phyloP scores from a whole-genome alignment of 2,113 vertebrate genomes.

The Paracanthobrama guichenoti region DNA sequence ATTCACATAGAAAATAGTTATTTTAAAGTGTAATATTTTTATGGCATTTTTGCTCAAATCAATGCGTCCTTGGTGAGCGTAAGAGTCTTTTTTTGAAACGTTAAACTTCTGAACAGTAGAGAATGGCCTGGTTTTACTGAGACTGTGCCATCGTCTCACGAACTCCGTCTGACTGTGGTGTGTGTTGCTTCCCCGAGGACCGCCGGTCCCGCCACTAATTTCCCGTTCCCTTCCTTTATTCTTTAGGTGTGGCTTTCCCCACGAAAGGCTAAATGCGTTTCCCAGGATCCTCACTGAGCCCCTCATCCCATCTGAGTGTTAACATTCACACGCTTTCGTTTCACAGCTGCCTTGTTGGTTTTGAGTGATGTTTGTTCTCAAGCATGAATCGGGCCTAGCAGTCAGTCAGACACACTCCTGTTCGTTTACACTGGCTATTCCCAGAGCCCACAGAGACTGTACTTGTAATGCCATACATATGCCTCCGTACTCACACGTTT shows the following conservation, averaged over 20 bases:
- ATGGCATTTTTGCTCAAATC: background rate
- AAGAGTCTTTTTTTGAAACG: background rate
- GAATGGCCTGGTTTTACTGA: background rate
- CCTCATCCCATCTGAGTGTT: conserved; percentile 88
- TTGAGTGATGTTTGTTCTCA: conserved; percentile 48
- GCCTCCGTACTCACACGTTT: background rate
- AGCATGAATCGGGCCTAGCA: conserved; percentile 82
- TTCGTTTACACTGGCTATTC: conserved; percentile 57
- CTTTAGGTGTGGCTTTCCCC: conserved; percentile 93
- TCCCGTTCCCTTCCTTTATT: conserved; percentile 89
- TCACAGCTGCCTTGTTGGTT: conserved; percentile 80
- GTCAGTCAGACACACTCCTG: conserved; percentile 75
- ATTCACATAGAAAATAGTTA: too few species aligned
- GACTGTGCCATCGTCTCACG: background rate
- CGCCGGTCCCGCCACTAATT: conserved; percentile 79
- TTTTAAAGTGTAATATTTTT: background rate
- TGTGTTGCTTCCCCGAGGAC: conserved; percentile 50
- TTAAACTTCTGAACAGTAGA: background rate
- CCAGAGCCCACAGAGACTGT: conserved; percentile 56
- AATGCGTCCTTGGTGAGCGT: background rate
- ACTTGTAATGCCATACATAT: conserved; percentile 29
- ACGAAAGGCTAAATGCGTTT: conserved; percentile 90
- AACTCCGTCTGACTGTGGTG: conserved; percentile 44
- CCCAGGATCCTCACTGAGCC: conserved; percentile 89
- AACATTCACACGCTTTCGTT: conserved; percentile 81